Base-by-base conservation (phyloP, 1,140 invertebrate species). In the Archivesica marissinica region DNA sequence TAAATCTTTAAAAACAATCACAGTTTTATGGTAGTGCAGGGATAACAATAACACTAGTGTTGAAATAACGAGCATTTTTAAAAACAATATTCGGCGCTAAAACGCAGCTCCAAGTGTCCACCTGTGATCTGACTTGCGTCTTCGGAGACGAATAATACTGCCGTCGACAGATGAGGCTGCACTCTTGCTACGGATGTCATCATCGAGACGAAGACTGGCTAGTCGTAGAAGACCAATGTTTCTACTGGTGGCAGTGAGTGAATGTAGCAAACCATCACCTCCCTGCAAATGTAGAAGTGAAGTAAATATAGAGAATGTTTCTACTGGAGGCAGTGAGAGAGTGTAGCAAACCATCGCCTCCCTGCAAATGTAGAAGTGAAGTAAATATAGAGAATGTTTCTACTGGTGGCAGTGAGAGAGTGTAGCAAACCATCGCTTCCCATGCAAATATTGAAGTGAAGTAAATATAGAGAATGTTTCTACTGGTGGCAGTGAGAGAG, bases 221-320 rank as follows among this genome's bases (percentile, higher is more conserved):
- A 94, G 50, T 44, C 88, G 88, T 50, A 94, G 86, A 38, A 93
- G 86, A 47, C 91, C 91, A 52, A 94, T 93, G 87, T 94, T 93
- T 25, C 90, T 86, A 84, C 92, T 93, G 30, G 92, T 94, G 15
- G 91, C 90, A 28, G 90, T 90, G 30, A 94, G 89, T 17, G 93
- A 93, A 38, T 93, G 90, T 11, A 93, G 85, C 15, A 94, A 84
- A 20, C 89, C 90, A 70, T 93, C 90, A 38, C 91, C 91, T 72
- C 89, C 89, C 93, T 94, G 85, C 13, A 86, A 87, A 39, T 2
- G n/a, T 20, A 85, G 39, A n/a, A n/a, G n/a, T n/a, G n/a, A n/a
- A n/a, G n/a, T n/a, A n/a, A n/a, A n/a, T n/a, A n/a, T n/a, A n/a
- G n/a, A n/a, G n/a, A n/a, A n/a, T n/a, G n/a, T n/a, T n/a, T n/a